A percentile compares a stretch with the other conserved stretches of the same genome.
Evolutionary conservation across 1,140 invertebrate genomes (phyloP).

Genomic region (Drosophila nasuta): DNA sequence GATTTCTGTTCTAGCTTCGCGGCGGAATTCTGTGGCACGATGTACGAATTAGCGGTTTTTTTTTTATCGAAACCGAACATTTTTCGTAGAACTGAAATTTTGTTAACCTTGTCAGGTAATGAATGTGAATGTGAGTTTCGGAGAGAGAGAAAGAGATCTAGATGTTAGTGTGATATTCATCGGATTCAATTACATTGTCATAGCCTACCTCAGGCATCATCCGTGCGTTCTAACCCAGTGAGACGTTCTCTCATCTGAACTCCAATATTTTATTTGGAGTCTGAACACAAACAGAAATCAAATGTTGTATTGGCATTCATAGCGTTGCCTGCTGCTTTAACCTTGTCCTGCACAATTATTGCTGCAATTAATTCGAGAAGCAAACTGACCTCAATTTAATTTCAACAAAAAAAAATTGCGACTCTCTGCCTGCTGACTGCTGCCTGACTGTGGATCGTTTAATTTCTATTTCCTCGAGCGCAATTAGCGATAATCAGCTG

Average conservation of each 20-base stretch:
- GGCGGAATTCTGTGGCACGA: conserved; percentile 76
- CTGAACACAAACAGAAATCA: background rate
- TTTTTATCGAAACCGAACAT: conserved; percentile 74
- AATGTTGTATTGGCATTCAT: conserved; percentile 33
- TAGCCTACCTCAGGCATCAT: conserved; percentile 58
- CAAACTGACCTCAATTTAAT: conserved; percentile 8
- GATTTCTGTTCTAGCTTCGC: conserved; percentile 51
- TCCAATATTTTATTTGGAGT: background rate
- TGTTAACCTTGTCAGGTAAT: conserved; percentile 60
- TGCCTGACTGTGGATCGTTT: conserved; percentile 45
- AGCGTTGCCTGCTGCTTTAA: conserved; percentile 9
- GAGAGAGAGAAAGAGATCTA: background rate
- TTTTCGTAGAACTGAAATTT: conserved; percentile 78
- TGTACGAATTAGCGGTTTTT: conserved; percentile 47
- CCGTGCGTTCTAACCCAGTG: background rate
- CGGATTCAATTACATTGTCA: background rate
- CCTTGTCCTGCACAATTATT: conserved; percentile 58
- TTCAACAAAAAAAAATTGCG: background rate
- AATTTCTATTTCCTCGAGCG: conserved; percentile 66
- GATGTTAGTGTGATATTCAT: background rate
- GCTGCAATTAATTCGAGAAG: conserved; percentile 51
- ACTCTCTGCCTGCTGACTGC: background rate
- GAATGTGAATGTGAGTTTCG: conserved; percentile 26
- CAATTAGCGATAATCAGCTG: conserved; percentile 79
- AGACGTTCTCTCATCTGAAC: conserved; percentile 2